Conservation (phyloP, 2,797 vertebrate genomes). For the Carapus acus region DNA sequence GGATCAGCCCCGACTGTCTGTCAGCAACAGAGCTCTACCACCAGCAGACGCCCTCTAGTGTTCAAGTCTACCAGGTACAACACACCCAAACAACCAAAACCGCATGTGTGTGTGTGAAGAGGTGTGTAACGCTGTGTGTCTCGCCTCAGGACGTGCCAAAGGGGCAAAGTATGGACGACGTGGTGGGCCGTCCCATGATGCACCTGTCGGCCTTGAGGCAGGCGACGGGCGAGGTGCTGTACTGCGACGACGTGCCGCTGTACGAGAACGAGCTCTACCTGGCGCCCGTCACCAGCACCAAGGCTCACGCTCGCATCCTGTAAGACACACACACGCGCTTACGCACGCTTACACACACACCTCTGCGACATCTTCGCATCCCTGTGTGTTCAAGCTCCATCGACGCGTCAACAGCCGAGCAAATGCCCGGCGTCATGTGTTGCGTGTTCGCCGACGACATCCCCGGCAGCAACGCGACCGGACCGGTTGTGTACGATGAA, state of each 20-base stretch:
- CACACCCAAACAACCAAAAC: slow-evolving; percentile 19
- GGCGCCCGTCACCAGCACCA: slow-evolving; percentile 83
- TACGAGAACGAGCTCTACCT: slow-evolving; percentile 87
- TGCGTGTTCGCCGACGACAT: slow-evolving; percentile 80
- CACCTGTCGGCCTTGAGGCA: slow-evolving; percentile 87
- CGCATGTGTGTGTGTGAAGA: too few relatives aligned
- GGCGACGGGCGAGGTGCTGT: slow-evolving; percentile 88
- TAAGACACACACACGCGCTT: slow-evolving; percentile 44
- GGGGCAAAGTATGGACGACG: slow-evolving; percentile 74
- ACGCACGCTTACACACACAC: slow-evolving; percentile 1
- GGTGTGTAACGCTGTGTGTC: background rate
- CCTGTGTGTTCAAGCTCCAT: slow-evolving; percentile 63
- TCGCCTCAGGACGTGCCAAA: slow-evolving; percentile 78
- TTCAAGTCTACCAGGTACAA: slow-evolving; percentile 88
- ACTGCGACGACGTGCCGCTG: slow-evolving; percentile 87
- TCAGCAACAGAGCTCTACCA: slow-evolving; percentile 81
- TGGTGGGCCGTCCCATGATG: slow-evolving; percentile 82
- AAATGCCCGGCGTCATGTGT: slow-evolving; percentile 76
- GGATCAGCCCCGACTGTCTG: slow-evolving; percentile 61
- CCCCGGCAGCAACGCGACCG: slow-evolving; percentile 81
- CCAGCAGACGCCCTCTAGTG: slow-evolving; percentile 72
- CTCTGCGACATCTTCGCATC: slow-evolving; percentile 20
- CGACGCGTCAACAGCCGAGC: slow-evolving; percentile 73
- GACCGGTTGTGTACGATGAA: slow-evolving; percentile 74
- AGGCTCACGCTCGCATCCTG: slow-evolving; percentile 80